phyloP scores from a whole-genome alignment of 2,888 invertebrate species.

The Desoria tigrina region DNA sequence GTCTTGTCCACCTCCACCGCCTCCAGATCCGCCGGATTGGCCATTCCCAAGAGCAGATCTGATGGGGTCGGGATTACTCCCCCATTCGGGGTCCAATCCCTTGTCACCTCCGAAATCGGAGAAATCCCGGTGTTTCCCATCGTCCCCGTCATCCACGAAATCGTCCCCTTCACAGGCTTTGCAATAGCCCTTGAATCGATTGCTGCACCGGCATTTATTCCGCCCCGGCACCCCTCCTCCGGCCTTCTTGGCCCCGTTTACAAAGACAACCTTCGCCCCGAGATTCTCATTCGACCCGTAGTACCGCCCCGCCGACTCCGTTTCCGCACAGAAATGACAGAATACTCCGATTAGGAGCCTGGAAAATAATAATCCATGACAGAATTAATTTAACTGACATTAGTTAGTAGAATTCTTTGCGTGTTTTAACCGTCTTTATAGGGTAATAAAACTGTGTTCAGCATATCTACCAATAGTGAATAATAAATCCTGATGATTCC shows the following conservation, averaged over 20 bases:
- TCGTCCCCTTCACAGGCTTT: slow-evolving; percentile 29
- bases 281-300: slow-evolving; percentile 33
- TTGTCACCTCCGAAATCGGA: slow-evolving; percentile 34
- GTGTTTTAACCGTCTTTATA: too few relatives aligned
- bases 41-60: slow-evolving; percentile 18
- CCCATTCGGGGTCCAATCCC: slow-evolving; percentile 27
- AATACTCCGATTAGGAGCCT: slow-evolving; percentile 25
- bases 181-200: slow-evolving; percentile 37
- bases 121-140: slow-evolving; percentile 28
- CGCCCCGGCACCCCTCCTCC: slow-evolving; percentile 2
- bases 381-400: too few relatives aligned
- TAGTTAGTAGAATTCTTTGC: too few relatives aligned
- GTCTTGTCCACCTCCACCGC: slow-evolving; percentile 11
- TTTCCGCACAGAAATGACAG: slow-evolving; percentile 30
- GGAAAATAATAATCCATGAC: not conserved
- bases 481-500: too few relatives aligned
- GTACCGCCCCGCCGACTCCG: slow-evolving; percentile 22
- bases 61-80: slow-evolving; percentile 20
- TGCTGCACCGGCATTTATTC: slow-evolving; percentile 33
- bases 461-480: too few relatives aligned
- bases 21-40: not conserved
- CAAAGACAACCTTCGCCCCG: slow-evolving; percentile 17
- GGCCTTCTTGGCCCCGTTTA: slow-evolving; percentile 15
- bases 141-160: slow-evolving; percentile 37
- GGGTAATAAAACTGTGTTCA: too few relatives aligned